Evolutionary conservation across 2,888 invertebrate genomes (phyloP), one percentile per base, ranked within the genome.

Genomic region (Nasonia oneida): DNA sequence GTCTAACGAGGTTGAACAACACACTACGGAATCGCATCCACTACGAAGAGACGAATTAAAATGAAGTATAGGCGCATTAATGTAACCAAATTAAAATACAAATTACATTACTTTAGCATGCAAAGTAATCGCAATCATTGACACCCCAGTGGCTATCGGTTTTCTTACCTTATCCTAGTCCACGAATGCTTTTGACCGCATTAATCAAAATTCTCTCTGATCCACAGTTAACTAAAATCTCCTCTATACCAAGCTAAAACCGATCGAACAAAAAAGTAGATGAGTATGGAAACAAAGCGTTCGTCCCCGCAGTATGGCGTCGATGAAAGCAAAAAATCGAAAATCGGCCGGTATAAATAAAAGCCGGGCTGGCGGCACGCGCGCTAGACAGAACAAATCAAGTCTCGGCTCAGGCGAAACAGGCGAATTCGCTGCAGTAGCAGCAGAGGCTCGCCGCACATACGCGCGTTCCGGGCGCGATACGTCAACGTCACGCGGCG

Each of bases 401-500:
- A 85, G 77, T 77, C 81, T n/a, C 42, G 73, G 37, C 42, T 5
- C 15, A 33, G 57, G 77, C 50, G 67, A 77, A 83, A 77, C 77
- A 61, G 14, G 50, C 37, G 50, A 73, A 67, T 23, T 74, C 71
- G 42, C 47, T 64, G 10, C 57, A 61, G n/a, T n/a, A 61, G 57
- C 57, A 61, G 57, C 57, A 61, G 57, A 61, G 57, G 57, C 57
- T 61, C 57, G 57, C 23, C 42, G 10, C 42, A 61, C 33, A 37
- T 61, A 61, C 76, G 33, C 47, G 84, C 39, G n/a, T 79, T 67
- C 80, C 77, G 75, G 47, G 61, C 47, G 74, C 78, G 81, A 82
- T 85, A 78, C 85, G 78, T 85, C 81, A 85, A 85, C 85, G 78
- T 85, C 82, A 74, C 64, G 53, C 67, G 37, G 33, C 47, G 61